These are phyloP conservation scores for Poecilia latipinna DNA, from an alignment of 2,113 vertebrate species.

Conservation along the genomic window DNA sequence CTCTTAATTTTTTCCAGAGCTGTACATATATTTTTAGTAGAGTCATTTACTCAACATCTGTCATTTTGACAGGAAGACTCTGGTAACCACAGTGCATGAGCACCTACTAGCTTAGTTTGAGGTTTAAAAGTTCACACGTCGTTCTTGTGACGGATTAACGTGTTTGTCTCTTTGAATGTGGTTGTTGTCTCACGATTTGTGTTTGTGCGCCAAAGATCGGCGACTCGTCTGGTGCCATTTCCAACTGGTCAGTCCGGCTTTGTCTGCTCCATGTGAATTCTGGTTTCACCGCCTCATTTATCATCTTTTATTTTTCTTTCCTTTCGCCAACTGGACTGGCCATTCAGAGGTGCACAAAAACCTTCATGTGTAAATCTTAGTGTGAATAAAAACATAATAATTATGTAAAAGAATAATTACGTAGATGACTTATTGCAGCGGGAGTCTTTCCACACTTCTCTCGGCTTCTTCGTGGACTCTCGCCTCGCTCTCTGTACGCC, in stretches of 20 bases:
- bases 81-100: not conserved
- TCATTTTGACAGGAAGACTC: too few relatives aligned
- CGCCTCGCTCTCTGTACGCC: not conserved
- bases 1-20: too few relatives aligned
- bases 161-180: conserved; percentile 6
- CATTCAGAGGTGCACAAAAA: conserved; percentile 25
- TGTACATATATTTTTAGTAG: too few relatives aligned
- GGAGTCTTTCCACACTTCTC: conserved; percentile 28
- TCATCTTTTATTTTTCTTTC: conserved; percentile 10
- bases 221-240: conserved; percentile 18
- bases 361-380: not conserved
- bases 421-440: conserved; percentile 34
- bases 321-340: conserved; percentile 7
- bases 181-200: conserved; percentile 19
- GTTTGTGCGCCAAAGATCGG: conserved; percentile 26
- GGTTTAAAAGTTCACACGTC: conserved; percentile 6
- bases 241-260: conserved; percentile 57
- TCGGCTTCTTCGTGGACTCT: conserved; percentile 2
- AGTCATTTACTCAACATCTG: too few relatives aligned
- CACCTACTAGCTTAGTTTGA: conserved; percentile 23
- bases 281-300: conserved; percentile 27
- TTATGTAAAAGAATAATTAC: conserved; percentile 23
- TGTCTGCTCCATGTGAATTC: conserved; percentile 18
- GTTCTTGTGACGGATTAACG: too few relatives aligned
- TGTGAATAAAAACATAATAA: not conserved